Evolutionary conservation across 2,797 vertebrate genomes (phyloP).

Genomic region (Kryptopterus vitreolus): DNA sequence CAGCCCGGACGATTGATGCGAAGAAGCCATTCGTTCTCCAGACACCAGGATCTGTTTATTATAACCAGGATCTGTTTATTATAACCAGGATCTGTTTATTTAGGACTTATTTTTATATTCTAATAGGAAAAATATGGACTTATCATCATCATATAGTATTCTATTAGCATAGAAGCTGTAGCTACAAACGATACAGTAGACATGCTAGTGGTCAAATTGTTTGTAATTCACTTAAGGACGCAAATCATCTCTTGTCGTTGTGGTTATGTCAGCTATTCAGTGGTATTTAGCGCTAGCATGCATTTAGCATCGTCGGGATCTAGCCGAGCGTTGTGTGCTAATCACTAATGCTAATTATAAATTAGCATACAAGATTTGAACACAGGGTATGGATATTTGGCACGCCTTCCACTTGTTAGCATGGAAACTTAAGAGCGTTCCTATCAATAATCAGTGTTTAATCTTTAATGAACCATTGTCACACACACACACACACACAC

Average conservation of each 20-base stretch:
- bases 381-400: not conserved
- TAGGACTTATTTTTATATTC: not conserved
- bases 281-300: not conserved
- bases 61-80: not conserved
- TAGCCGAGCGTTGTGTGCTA: not conserved
- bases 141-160: not conserved
- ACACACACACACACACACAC: slow-evolving; percentile 18
- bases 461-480: not conserved
- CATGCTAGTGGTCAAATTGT: not conserved
- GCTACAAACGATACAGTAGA: not conserved
- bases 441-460: not conserved
- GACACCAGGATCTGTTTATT: not conserved
- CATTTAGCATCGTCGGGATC: not conserved
- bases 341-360: not conserved
- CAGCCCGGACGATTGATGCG: not conserved
- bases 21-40: not conserved
- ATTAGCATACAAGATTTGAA: not conserved
- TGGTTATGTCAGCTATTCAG: not conserved
- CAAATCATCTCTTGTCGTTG: not conserved
- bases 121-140: not conserved
- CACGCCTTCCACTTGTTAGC: not conserved
- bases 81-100: not conserved
- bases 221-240: not conserved
- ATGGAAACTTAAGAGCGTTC: not conserved
- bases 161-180: not conserved